phyloP scores from a whole-genome alignment of 2,797 vertebrate species.

The Darevskia nairensis region DNA sequence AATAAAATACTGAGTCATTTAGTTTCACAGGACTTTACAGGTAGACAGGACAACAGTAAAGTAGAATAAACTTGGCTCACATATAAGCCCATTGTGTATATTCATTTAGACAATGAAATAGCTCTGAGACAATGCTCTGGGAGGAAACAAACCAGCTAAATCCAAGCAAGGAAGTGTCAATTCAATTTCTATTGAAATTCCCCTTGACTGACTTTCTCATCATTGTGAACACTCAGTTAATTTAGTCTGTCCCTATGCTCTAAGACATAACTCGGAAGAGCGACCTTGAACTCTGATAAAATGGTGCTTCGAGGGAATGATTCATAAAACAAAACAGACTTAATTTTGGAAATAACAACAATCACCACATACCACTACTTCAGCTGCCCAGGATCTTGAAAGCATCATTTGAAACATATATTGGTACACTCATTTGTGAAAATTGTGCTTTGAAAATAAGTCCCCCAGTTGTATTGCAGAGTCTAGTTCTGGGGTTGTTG shows the following conservation, averaged over 20 bases:
- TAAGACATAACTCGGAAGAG: conserved; percentile 1
- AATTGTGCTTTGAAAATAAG: conserved; percentile 1
- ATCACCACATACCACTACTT: background rate
- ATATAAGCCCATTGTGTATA: background rate
- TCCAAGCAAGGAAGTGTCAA: conserved; percentile 11
- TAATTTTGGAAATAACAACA: background rate
- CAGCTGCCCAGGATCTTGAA: conserved; percentile 10
- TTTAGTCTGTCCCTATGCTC: background rate
- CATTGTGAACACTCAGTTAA: background rate
- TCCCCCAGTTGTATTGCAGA: conserved; percentile 7
- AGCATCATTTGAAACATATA: background rate
- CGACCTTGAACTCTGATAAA: conserved; percentile 18
- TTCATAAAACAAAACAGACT: conserved; percentile 12
- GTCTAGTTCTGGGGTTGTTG: conserved; percentile 30
- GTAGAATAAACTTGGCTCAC: background rate
- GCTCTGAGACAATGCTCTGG: background rate
- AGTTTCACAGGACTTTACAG: background rate
- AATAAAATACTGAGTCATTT: background rate
- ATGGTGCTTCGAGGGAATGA: conserved; percentile 2
- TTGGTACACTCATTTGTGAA: background rate
- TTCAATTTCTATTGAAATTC: conserved; percentile 27
- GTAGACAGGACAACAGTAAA: background rate
- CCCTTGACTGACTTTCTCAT: conserved; percentile 18
- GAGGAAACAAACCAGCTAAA: conserved; percentile 12
- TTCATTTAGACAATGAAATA: background rate